These are phyloP conservation scores for Lucinisca nassula DNA, from an alignment of 2,888 invertebrate genomes.

Conservation along the genomic window DNA sequence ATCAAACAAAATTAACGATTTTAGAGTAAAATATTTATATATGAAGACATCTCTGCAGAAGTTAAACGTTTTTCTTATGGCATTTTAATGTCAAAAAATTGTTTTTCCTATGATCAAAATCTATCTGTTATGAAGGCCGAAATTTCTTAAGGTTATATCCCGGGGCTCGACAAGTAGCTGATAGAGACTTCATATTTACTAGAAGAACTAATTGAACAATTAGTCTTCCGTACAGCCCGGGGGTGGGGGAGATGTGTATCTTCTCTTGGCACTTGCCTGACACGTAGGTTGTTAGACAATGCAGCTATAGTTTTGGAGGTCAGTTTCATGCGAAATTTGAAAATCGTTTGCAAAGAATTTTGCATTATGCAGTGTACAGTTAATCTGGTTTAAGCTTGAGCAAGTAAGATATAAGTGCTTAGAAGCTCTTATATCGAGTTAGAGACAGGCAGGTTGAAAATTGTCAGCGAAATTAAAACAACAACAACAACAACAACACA, in stretches of 20 bases:
- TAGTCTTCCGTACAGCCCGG: background rate
- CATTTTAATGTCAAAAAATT: constrained; percentile 4
- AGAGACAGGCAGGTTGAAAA: no score
- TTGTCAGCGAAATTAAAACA: background rate
- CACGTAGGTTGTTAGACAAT: background rate
- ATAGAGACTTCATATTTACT: background rate
- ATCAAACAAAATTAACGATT: background rate
- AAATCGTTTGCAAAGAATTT: no score
- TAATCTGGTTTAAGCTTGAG: no score
- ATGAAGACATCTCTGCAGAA: background rate
- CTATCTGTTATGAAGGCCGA: background rate
- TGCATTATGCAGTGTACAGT: no score
- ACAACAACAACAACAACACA: background rate
- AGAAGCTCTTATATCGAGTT: no score
- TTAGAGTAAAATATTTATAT: background rate
- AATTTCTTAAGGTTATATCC: background rate
- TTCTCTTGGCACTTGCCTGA: background rate
- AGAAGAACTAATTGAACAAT: background rate
- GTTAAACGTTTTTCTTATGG: background rate
- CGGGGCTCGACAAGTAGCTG: background rate
- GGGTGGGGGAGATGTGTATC: constrained; percentile 11
- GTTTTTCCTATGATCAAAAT: background rate
- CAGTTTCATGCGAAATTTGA: no score
- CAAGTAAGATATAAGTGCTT: no score
- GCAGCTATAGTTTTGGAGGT: no score